Conservation (phyloP, 1,140 invertebrate species). For the Euwallacea similis region DNA sequence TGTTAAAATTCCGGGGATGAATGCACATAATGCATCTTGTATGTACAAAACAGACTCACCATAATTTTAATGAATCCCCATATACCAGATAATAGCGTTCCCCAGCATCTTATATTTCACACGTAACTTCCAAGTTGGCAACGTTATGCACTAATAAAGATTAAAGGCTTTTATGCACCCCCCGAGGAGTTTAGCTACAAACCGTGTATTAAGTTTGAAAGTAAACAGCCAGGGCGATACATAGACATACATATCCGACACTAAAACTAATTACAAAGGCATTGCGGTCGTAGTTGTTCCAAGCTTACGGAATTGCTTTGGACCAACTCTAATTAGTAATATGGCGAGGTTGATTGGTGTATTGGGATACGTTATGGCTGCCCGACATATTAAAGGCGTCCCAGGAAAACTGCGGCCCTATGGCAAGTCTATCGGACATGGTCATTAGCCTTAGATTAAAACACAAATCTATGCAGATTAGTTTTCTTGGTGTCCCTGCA, state of each 20-base stretch:
- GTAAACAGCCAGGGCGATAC: constrained; percentile 12
- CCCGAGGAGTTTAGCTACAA: constrained; percentile 3
- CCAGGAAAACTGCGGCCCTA: background rate
- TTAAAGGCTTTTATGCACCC: constrained; percentile 20
- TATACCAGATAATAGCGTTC: background rate
- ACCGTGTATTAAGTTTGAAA: constrained; percentile 19
- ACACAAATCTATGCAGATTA: constrained; percentile 9
- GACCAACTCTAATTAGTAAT: constrained; percentile 32
- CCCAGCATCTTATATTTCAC: constrained; percentile 7
- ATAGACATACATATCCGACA: constrained; percentile 6
- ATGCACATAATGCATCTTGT: too few relatives aligned
- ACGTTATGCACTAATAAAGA: constrained; percentile 22
- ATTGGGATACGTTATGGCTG: constrained; percentile 19
- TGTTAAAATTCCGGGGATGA: too few relatives aligned
- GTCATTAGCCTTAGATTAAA: background rate
- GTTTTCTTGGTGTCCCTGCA: background rate
- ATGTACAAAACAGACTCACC: background rate
- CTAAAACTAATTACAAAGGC: constrained; percentile 31
- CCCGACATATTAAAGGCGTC: constrained; percentile 16
- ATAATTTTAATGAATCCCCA: constrained; percentile 5
- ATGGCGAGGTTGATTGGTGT: constrained; percentile 29
- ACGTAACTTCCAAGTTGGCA: constrained; percentile 13
- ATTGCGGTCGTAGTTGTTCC: constrained; percentile 24
- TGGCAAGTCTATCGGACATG: background rate
- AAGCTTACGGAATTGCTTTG: constrained; percentile 26